These are phyloP conservation scores for Byasa hedistus DNA, from an alignment of 2,888 invertebrate species.

Conservation along the genomic window DNA sequence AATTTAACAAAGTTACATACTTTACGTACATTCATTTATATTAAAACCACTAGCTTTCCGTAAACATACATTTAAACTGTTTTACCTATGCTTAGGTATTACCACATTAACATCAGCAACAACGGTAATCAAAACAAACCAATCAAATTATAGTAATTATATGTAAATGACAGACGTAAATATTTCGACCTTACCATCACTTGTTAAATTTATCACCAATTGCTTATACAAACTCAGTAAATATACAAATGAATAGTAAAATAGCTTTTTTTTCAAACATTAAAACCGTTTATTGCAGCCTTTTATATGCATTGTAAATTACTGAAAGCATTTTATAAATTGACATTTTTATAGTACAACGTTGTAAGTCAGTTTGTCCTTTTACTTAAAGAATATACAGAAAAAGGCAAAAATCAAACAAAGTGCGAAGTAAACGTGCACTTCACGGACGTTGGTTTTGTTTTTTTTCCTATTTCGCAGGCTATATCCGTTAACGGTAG, in stretches of 20 bases:
- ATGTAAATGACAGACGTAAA: background rate
- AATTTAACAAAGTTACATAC: too few relatives aligned
- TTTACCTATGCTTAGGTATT: background rate
- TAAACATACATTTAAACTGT: background rate
- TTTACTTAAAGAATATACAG: background rate
- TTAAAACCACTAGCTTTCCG: background rate
- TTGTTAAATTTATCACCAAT: background rate
- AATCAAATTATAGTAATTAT: background rate
- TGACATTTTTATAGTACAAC: slow-evolving; percentile 11
- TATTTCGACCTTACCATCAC: background rate
- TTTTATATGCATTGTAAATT: background rate
- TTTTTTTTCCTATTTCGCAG: slow-evolving; percentile 15
- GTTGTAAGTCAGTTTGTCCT: slow-evolving; percentile 13
- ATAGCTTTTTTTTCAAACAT: background rate
- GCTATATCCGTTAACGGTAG: background rate
- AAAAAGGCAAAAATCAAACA: slow-evolving; percentile 2
- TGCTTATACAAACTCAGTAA: background rate
- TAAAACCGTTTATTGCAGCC: background rate
- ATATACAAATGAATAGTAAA: background rate
- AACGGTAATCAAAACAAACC: background rate
- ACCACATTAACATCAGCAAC: background rate
- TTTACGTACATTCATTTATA: too few relatives aligned
- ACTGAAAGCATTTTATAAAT: slow-evolving; percentile 4
- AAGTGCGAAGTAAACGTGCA: slow-evolving; percentile 9
- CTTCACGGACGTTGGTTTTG: background rate